Evolutionary conservation across 2,888 invertebrate genomes (phyloP).

Genomic region (Formica aserva): DNA sequence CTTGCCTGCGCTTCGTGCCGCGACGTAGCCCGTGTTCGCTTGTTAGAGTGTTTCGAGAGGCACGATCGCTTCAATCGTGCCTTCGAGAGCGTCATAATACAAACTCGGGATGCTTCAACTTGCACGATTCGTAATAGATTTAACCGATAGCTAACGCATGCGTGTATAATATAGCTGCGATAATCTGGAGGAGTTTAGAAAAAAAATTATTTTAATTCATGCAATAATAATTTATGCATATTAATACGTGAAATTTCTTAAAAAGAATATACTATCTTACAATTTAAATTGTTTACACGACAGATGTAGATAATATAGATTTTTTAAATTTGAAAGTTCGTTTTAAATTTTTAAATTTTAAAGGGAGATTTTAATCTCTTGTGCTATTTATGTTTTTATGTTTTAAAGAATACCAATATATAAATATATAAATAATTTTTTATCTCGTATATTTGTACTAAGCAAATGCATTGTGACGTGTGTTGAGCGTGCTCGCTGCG

Average conservation of each 20-base stretch:
- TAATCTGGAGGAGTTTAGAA: too few species aligned
- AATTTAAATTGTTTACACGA: neutral
- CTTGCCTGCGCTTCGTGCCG: too few species aligned
- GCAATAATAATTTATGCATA: too few species aligned
- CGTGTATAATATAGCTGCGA: too few species aligned
- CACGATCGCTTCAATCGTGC: too few species aligned
- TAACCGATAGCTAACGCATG: too few species aligned
- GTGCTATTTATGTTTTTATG: neutral
- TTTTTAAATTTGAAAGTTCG: neutral
- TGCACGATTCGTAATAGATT: too few species aligned
- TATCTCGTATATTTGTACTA: neutral
- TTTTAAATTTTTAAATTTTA: neutral
- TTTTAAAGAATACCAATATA: neutral
- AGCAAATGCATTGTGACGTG: neutral
- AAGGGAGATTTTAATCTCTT: neutral
- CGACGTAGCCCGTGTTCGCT: too few species aligned
- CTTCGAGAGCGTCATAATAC: too few species aligned
- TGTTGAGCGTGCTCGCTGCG: constrained; percentile 4
- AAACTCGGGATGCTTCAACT: too few species aligned
- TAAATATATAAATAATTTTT: neutral
- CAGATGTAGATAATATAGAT: neutral
- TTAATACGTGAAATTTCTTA: neutral
- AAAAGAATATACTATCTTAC: neutral
- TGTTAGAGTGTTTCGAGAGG: too few species aligned
- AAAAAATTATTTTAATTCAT: too few species aligned